These are phyloP conservation scores for Dunckerocampus dactyliophorus DNA, from an alignment of 2,113 vertebrate species.

Conservation along the genomic window DNA sequence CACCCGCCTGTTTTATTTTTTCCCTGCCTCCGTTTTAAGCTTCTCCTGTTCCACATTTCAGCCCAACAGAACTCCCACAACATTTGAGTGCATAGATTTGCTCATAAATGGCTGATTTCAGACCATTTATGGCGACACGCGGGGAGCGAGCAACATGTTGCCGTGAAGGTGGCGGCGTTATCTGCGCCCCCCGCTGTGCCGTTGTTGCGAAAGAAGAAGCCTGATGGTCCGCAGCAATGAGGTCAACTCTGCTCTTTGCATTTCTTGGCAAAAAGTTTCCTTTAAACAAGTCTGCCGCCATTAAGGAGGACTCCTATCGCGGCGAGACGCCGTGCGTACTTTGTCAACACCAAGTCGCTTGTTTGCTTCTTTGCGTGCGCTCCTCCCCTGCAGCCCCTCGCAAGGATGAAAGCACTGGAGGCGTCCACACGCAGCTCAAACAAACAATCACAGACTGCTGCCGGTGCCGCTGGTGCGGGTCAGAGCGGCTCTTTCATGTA, in stretches of 20 bases:
- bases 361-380: conserved; percentile 9
- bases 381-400: conserved; percentile 10
- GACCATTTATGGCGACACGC: background rate
- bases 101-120: background rate
- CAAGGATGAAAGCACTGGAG: conserved; percentile 31
- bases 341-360: background rate
- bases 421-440: conserved; percentile 10
- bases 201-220: no score
- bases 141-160: no score
- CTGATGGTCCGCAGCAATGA: background rate
- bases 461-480: conserved; percentile 18
- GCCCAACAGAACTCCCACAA: background rate
- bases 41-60: conserved; percentile 14
- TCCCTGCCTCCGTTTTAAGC: conserved; percentile 2
- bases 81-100: background rate
- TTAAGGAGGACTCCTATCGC: conserved; percentile 12
- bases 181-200: background rate
- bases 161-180: background rate
- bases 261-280: background rate
- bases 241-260: no score
- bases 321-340: conserved; percentile 11
- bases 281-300: conserved; percentile 11
- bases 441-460: background rate
- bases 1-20: conserved; percentile 11
- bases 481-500: conserved; percentile 34